Evolutionary conservation across 2,888 invertebrate species (phyloP), one percentile per base, ranked within the genome.

Genomic region (Vanessa cardui): DNA sequence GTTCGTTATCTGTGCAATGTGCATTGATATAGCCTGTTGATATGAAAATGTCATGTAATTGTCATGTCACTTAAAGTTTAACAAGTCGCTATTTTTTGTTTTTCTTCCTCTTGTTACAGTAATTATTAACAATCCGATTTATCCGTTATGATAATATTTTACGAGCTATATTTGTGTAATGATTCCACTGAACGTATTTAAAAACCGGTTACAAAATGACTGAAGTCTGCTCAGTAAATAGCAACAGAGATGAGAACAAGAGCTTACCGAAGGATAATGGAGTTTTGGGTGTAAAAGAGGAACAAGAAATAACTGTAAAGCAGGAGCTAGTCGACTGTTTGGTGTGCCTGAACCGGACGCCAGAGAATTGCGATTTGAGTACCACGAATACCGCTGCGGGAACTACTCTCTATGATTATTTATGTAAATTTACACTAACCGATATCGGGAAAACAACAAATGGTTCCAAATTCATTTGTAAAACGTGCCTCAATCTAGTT

Each of bases 271-370:
- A 82, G 70, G 76, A 78, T 69, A 78, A 80, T 72, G 73, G 78
- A 68, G 63, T 60, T 26, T 59, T 71, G 58, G 66, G 71, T 54
- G 72, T 74, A 39, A 74, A 74, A 56, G 66, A 69, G 59, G 73
- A 74, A 58, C 44, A 66, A 15, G 73, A 74, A 26, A 62, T 86
- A 69, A 74, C 71, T 56, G 86, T 89, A 64, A 90, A 90, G 76
- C 81, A 78, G 45, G 90, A 90, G 78, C 79, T 80, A 18, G 77
- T 80, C 64, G 90, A 90, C 79, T 91, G 91, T 76, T 74, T 83
- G 26, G 83, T 89, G 69, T 91, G 91, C 73, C 72, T 80, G 50
- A 74, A 77, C 60, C 84, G 84, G 63, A 80, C 80, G 68, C 71
- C 64, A n/a, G 87, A 85, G 26, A 78, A 78, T 49, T 77, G 72